phyloP scores from a whole-genome alignment of 1,140 invertebrate genomes.

The Trichomalopsis sarcophagae region DNA sequence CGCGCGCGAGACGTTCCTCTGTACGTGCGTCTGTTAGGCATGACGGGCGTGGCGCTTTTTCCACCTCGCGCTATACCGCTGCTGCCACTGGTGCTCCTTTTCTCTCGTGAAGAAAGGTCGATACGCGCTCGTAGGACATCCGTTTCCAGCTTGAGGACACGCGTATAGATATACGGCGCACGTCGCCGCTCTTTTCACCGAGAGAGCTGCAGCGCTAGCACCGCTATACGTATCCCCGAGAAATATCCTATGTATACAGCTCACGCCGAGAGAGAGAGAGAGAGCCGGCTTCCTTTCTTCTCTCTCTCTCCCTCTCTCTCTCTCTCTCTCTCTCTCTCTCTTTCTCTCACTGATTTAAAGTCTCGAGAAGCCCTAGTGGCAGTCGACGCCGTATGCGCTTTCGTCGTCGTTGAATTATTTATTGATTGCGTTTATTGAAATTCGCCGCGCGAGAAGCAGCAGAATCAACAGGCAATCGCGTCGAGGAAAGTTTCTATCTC shows the following conservation, averaged over 20 bases:
- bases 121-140: conserved; percentile 57
- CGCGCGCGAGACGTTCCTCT: background rate
- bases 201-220: too few species aligned
- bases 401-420: conserved; percentile 28
- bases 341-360: background rate
- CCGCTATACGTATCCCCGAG: background rate
- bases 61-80: conserved; percentile 4
- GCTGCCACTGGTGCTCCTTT: conserved; percentile 50
- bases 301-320: background rate
- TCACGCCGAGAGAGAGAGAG: background rate
- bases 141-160: conserved; percentile 49
- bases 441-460: too few species aligned
- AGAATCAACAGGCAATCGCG: background rate
- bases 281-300: background rate
- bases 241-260: background rate
- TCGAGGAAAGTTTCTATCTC: conserved; percentile 39
- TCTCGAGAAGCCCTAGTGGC: background rate
- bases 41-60: conserved; percentile 17
- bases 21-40: background rate
- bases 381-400: background rate
- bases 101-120: conserved; percentile 55
- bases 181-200: background rate
- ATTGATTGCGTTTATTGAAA: background rate
- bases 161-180: background rate
- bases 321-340: background rate